Evolutionary conservation across 1,140 invertebrate species (phyloP), one percentile per base, ranked within the genome.

Genomic region (Calliphora vicina): DNA sequence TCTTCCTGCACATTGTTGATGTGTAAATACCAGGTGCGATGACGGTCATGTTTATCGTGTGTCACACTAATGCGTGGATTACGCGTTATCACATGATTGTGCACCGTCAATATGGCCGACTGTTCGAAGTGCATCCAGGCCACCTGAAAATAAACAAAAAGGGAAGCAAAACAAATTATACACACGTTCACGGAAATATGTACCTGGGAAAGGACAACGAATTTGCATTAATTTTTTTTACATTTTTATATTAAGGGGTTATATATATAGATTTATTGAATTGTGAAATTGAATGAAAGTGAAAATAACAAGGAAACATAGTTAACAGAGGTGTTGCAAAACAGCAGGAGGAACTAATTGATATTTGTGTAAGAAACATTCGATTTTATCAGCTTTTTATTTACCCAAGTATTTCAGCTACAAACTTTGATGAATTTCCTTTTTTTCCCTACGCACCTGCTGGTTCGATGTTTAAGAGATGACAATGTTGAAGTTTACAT

Each of bases 101-200:
- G 96, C 26, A 98, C 96, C 20, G 97, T 97, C 86, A 98, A 92
- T 86, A 98, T 97, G 43, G 97, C 96, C 45, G 97, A 97, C 90
- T 97, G 97, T 89, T 98, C 97, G 90, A 97, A 97, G 89, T 97
- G 95, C 94, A 98, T 97, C 96, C 97, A 97, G 82, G 97, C 97
- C 81, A 98, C 96, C 97, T 97, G 92, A 80, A 81, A 81, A 57
- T 29, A 25, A 81, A 81, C 2, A 20, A 23, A 57, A 61, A 81
- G 26, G 50, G 35, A 20, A n/a, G 1, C 5, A 42, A 76, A 76
- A 76, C 8, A 23, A 17, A 29, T 15, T 15, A 72, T 8, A 8
- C 6, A 3, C 67, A 26, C 20, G 42, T 43, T 43, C 42, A 43
- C 5, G 12, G 5, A 43, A 5, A 43, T 1, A 50, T 50, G 12